Base-by-base conservation (phyloP, 2,113 vertebrate genomes). In the Brachypteracias leptosomus region DNA sequence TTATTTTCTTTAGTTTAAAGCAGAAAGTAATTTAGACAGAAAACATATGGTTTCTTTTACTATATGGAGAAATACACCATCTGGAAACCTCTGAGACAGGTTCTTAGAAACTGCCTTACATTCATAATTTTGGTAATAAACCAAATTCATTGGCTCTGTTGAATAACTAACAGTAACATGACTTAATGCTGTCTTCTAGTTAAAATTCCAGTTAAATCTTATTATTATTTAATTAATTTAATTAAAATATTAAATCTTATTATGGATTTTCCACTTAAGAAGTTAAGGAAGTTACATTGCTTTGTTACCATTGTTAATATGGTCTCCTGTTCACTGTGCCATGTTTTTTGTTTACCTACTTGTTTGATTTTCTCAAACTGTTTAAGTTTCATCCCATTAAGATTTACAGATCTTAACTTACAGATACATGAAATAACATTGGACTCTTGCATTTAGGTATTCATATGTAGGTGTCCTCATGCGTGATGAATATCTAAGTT, bases 121-220 rank as follows among this genome's bases (percentile, higher is more conserved):
- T 90, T 94, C 59, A 78, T 74, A 88, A 83, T 70, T 90, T 77
- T 81, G 18, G 31, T 92, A 73, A 96, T 88, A 90, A 95, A 94
- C 35, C 2, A 49, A 70, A 88, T 93, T 89, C 19, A 44, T 66
- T 76, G 14, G 6, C n/a, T 82, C 11, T 61, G 75, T 36, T 49
- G 49, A 72, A 65, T 65, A 88, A 68, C 80, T 58, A 82, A 10
- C 5, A 57, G 16, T 68, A 81, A 71, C 16, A 51, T 38, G 33
- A 78, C 55, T 91, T 62, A 65, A 59, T 59, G 21, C n/a, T 92
- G 13, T 75, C 52, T 79, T 92, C 36, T 55, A 87, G 18, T 83
- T 93, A 92, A 90, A 94, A 82, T 84, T 83, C 55, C 31, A 44
- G 33, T 80, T 92, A 91, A 74, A 9, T 40, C 13, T 71, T 88